phyloP scores from a whole-genome alignment of 2,113 vertebrate genomes.

The Xerus inauris region DNA sequence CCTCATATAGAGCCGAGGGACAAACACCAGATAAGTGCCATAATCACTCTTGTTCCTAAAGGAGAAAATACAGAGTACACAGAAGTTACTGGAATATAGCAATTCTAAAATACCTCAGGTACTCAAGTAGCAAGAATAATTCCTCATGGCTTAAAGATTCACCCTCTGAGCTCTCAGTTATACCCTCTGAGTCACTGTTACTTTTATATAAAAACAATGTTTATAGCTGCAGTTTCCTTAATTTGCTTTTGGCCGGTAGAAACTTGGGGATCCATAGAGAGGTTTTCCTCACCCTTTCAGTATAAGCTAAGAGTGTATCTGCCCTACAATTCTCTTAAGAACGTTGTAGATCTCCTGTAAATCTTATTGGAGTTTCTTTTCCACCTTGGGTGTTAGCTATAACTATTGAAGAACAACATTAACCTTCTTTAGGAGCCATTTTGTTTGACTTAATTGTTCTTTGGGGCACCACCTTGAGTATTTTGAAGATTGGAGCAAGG shows the following conservation, averaged over 20 bases:
- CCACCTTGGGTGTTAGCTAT: not conserved
- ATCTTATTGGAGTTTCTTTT: not conserved
- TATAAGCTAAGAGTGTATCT: not conserved
- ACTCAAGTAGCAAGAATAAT: not conserved
- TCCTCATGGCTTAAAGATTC: not conserved
- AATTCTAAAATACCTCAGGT: not conserved
- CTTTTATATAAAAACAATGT: not conserved
- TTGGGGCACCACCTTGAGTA: not conserved
- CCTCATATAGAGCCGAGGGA: not conserved
- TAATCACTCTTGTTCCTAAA: not conserved
- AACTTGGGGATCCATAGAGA: not conserved
- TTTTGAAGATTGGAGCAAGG: not conserved
- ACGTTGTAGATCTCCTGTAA: not conserved
- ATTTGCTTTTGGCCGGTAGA: not conserved
- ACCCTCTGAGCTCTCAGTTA: not conserved
- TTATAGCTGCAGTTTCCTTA: not conserved
- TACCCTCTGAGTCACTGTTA: not conserved
- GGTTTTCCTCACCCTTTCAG: not conserved
- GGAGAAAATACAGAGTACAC: not conserved
- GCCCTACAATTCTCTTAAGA: not conserved
- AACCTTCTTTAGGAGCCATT: not conserved
- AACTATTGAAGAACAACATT: not conserved
- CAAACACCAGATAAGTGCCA: not conserved
- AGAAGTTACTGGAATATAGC: too few species aligned
- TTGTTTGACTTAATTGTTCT: not conserved